Evolutionary conservation across 2,113 vertebrate species (phyloP).

Genomic region (Heterochromis multidens): DNA sequence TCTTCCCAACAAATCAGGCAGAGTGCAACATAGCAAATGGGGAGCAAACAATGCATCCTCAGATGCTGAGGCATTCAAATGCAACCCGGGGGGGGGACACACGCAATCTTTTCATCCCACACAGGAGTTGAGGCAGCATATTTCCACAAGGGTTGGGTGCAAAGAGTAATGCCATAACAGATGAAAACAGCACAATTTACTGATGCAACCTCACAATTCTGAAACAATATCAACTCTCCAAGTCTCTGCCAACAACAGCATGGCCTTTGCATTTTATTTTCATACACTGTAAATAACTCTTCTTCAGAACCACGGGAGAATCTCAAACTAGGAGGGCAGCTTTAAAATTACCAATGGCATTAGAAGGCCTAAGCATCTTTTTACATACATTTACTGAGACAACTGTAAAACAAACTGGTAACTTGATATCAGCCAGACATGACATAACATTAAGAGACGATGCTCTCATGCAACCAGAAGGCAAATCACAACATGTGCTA

Average conservation of each 20-base stretch:
- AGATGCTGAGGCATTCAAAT: conserved; percentile 7
- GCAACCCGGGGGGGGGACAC: not conserved
- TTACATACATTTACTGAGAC: not conserved
- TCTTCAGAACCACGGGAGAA: not conserved
- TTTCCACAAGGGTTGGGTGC: not conserved
- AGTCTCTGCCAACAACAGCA: not conserved
- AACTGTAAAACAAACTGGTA: not conserved
- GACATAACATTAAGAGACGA: not conserved
- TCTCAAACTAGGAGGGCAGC: not conserved
- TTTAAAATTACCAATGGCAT: not conserved
- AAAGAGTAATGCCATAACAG: not conserved
- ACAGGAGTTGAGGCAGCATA: not conserved
- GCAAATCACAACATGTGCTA: not conserved
- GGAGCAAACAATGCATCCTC: not conserved
- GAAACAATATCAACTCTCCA: not conserved
- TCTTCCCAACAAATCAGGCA: not conserved
- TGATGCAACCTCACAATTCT: not conserved
- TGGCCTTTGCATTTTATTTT: not conserved
- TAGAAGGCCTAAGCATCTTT: not conserved
- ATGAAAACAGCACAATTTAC: not conserved
- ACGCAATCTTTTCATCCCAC: not conserved
- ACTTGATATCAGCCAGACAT: not conserved
- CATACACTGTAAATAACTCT: not conserved
- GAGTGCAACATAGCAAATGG: not conserved
- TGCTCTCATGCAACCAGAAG: not conserved